Base-by-base conservation (phyloP, 2,888 invertebrate genomes). In the Calliphora vomitoria region DNA sequence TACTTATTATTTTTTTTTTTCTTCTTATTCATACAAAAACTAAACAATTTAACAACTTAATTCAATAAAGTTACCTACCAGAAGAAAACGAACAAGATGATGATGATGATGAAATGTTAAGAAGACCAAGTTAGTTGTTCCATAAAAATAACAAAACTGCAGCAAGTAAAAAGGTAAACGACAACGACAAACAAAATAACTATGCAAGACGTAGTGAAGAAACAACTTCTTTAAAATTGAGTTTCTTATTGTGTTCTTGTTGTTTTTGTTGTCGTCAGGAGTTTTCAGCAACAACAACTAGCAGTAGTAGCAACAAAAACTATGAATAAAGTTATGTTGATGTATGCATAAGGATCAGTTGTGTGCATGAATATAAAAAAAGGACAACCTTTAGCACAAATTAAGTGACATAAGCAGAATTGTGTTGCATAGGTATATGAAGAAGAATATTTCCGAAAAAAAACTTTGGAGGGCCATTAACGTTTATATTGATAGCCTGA, bases 11-110 rank as follows among this genome's bases (percentile, higher is more conserved):
- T 35, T 72, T n/a, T n/a, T n/a, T n/a, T n/a, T n/a, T n/a, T n/a
- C n/a, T n/a, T 69, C 3, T 75, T 85, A 78, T 80, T 50, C 85
- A 53, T 85, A 84, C 44, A 68, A 82, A 82, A 87, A 88, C 88
- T 89, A 88, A 89, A 88, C 89, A 89, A 89, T 89, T 89, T 89
- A 89, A 89, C 89, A 89, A 89, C 89, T 88, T 89, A 89, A 89
- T 89, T 89, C 89, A 89, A 89, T 89, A 87, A 89, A 88, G 75
- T 88, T 88, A 85, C 85, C 80, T 76, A 64, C 60, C 4, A 44
- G 44, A 47, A 38, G 44, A 79, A 10, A 10, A 35, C 13, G 79
- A 69, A 72, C 31, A 15, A 82, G 20, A 20, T 38, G 60, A 80
- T 20, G 55, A 82, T 69, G 69, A 68, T 58, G 85, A 88, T 75